These are phyloP conservation scores for Ypsolopha scabrella DNA, from an alignment of 2,888 invertebrate genomes.

Conservation along the genomic window DNA sequence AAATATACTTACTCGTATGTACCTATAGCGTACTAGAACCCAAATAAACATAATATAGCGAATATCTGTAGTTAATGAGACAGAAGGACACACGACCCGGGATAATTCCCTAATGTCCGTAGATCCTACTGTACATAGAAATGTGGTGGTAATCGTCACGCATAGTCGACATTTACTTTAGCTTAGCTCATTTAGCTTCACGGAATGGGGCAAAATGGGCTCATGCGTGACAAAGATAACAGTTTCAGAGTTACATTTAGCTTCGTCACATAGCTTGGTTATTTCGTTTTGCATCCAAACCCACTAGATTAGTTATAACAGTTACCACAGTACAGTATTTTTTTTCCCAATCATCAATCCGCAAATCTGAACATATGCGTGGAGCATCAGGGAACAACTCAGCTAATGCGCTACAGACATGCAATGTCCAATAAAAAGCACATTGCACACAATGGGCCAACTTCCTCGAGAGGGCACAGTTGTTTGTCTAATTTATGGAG, in stretches of 20 bases:
- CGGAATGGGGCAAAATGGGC: no score
- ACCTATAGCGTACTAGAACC: no score
- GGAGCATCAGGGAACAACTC: slow-evolving; percentile 33
- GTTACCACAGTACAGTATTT: background rate
- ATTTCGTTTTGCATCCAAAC: no score
- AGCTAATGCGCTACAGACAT: slow-evolving; percentile 43
- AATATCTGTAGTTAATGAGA: background rate
- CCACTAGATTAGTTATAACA: background rate
- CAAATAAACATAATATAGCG: no score
- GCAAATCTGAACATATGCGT: slow-evolving; percentile 43
- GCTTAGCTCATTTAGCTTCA: no score
- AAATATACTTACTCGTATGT: no score
- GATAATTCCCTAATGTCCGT: background rate
- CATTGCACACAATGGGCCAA: slow-evolving; percentile 31
- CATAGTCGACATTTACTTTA: background rate
- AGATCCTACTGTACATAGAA: background rate
- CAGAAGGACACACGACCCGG: background rate
- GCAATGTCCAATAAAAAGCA: slow-evolving; percentile 48
- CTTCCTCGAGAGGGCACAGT: slow-evolving; percentile 16
- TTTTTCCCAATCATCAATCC: background rate
- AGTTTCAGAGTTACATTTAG: no score
- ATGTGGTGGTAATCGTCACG: no score
- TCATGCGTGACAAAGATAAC: no score
- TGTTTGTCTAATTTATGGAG: slow-evolving; percentile 12
- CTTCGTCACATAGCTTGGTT: background rate